phyloP scores from a whole-genome alignment of 1,140 invertebrate genomes.

The Pseudobourletiella spinata region DNA sequence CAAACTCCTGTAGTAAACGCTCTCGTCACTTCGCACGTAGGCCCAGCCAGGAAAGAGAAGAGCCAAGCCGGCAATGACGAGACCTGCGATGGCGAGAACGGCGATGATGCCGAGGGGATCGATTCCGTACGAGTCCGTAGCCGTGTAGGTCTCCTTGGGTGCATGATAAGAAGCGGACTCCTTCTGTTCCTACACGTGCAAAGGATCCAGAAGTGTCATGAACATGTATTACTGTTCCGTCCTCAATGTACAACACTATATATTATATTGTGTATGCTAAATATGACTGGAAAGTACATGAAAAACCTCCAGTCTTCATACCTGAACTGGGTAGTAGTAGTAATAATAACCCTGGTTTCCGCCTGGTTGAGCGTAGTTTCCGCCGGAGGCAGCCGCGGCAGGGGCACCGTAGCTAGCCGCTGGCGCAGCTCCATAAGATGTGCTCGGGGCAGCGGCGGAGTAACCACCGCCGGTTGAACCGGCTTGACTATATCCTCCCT shows the following conservation, averaged over 20 bases:
- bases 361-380: constrained; percentile 17
- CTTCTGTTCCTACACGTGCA: constrained; percentile 28
- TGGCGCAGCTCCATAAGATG: constrained; percentile 6
- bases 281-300: too few relatives aligned
- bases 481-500: constrained; percentile 3
- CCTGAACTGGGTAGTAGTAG: constrained; percentile 36
- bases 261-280: too few relatives aligned
- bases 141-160: constrained; percentile 30
- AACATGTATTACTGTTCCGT: too few relatives aligned
- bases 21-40: constrained; percentile 35
- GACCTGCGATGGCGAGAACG: constrained; percentile 33
- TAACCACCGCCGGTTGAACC: constrained; percentile 13
- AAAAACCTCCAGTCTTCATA: too few relatives aligned
- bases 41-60: constrained; percentile 37
- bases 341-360: constrained; percentile 32
- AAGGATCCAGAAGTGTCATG: too few relatives aligned
- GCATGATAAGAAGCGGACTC: constrained; percentile 23
- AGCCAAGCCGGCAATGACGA: constrained; percentile 36
- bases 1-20: constrained; percentile 36
- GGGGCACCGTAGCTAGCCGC: constrained; percentile 18
- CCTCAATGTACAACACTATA: too few relatives aligned
- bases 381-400: constrained; percentile 5
- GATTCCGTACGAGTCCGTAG: constrained; percentile 36
- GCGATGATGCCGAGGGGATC: constrained; percentile 37
- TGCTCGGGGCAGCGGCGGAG: constrained; percentile 9